Evolutionary conservation across 1,140 invertebrate genomes (phyloP).

Genomic region (Listronotus oregonensis): DNA sequence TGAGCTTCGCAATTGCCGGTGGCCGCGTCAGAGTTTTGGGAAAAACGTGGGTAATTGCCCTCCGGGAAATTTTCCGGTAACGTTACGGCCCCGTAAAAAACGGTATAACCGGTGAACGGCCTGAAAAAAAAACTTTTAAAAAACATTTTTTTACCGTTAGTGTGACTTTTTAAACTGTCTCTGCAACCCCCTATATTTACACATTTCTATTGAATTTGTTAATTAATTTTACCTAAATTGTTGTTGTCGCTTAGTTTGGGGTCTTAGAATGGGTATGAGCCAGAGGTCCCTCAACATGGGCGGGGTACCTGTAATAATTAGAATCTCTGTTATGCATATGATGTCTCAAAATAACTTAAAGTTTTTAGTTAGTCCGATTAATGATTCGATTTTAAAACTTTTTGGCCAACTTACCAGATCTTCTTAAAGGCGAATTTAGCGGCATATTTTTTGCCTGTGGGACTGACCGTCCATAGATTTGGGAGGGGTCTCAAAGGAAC

Average conservation of each 20-base stretch:
- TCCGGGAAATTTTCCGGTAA: slow-evolving; percentile 76
- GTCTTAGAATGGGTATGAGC: slow-evolving; percentile 64
- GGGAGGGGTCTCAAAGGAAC: slow-evolving; percentile 76
- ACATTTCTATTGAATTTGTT: too few relatives aligned
- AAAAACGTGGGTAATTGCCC: slow-evolving; percentile 63
- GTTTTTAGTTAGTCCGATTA: too few relatives aligned
- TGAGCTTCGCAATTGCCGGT: slow-evolving; percentile 58
- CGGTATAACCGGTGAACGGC: slow-evolving; percentile 65
- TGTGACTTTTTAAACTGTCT: too few relatives aligned
- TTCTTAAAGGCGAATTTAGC: slow-evolving; percentile 69
- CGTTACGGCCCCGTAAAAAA: slow-evolving; percentile 75
- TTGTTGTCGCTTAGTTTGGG: slow-evolving; percentile 61
- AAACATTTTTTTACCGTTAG: too few relatives aligned
- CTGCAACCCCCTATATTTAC: too few relatives aligned
- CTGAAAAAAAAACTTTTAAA: too few relatives aligned
- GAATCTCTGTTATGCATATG: too few relatives aligned
- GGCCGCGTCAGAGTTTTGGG: slow-evolving; percentile 58
- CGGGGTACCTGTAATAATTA: slow-evolving; percentile 63
- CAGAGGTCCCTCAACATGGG: slow-evolving; percentile 68
- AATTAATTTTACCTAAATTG: slow-evolving; percentile 27
- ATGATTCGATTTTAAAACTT: too few relatives aligned
- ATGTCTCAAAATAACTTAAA: too few relatives aligned
- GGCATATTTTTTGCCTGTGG: slow-evolving; percentile 64
- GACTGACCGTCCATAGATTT: slow-evolving; percentile 79
- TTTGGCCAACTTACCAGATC: slow-evolving; percentile 62